These are phyloP conservation scores for Melanerpes formicivorus DNA, from an alignment of 2,113 vertebrate genomes.

Conservation along the genomic window DNA sequence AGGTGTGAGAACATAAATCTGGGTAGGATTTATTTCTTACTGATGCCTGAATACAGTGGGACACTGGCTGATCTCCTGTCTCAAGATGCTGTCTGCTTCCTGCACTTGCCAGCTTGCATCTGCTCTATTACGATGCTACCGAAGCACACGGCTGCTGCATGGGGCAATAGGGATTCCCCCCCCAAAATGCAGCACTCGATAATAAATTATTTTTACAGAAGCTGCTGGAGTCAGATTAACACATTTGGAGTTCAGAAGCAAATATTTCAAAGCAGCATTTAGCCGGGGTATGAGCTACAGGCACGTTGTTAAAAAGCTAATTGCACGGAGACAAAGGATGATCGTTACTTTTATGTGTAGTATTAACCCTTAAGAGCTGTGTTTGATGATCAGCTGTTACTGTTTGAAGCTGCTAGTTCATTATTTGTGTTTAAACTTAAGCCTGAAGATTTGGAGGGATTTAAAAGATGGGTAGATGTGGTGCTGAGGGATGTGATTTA, in stretches of 20 bases:
- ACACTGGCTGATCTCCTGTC: rapidly evolving
- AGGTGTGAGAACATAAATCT: background rate
- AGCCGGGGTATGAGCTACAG: slow-evolving; percentile 22
- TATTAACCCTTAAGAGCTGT: slow-evolving; percentile 37
- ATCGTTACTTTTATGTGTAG: slow-evolving; percentile 32
- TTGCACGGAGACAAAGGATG: slow-evolving; percentile 32
- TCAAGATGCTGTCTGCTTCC: background rate
- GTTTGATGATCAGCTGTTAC: background rate
- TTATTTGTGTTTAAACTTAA: background rate
- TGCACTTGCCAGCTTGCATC: background rate
- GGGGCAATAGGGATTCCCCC: background rate
- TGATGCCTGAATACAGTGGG: background rate
- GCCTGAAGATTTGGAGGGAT: background rate
- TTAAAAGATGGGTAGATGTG: too few species aligned
- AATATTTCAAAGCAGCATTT: slow-evolving; percentile 50
- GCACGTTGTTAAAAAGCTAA: slow-evolving; percentile 42
- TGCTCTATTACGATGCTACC: rapidly evolving
- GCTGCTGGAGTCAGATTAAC: background rate
- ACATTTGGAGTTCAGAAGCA: background rate
- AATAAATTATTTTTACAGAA: slow-evolving; percentile 27
- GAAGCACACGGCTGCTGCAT: rapidly evolving
- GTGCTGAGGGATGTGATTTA: too few species aligned
- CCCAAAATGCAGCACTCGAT: background rate
- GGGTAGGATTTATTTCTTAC: background rate
- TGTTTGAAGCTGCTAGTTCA: background rate